Conservation (phyloP, 2,797 vertebrate species). For the Australoheros facetus region DNA sequence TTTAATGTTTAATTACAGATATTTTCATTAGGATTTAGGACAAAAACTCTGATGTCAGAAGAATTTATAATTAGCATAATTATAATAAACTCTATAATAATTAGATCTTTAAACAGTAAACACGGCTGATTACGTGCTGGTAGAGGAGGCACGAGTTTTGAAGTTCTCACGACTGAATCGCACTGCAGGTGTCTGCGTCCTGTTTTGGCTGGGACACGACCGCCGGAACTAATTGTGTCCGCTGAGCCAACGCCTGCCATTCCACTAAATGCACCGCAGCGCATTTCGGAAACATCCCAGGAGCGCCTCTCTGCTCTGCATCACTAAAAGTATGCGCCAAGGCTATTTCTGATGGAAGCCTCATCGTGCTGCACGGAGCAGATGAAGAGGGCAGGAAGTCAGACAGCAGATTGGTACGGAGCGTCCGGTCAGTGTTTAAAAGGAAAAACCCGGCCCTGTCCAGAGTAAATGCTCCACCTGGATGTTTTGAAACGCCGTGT, state of each 20-base stretch:
- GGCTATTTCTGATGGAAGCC: neutral
- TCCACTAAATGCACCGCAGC: neutral
- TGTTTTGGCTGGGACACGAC: neutral
- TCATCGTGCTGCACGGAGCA: neutral
- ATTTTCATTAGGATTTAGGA: neutral
- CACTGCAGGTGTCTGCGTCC: neutral
- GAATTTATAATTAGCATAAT: neutral
- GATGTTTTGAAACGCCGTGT: neutral
- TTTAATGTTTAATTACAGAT: neutral
- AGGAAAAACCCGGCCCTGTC: neutral
- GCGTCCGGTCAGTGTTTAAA: neutral
- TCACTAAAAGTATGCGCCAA: neutral
- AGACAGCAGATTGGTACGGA: neutral
- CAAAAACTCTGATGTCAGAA: neutral
- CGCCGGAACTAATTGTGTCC: neutral
- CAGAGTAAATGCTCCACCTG: neutral
- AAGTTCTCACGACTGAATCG: neutral
- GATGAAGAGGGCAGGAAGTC: neutral
- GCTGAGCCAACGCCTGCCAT: neutral
- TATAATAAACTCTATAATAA: neutral
- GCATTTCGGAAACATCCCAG: neutral
- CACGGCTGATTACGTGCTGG: neutral
- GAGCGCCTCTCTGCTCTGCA: neutral
- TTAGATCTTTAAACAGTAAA: neutral
- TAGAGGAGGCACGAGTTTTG: neutral